Evolutionary conservation across 37 sponge, comb jelly and placozoan genomes (phyloP), one percentile per base, ranked within the genome.

Genomic region (Halichondria panicea): DNA sequence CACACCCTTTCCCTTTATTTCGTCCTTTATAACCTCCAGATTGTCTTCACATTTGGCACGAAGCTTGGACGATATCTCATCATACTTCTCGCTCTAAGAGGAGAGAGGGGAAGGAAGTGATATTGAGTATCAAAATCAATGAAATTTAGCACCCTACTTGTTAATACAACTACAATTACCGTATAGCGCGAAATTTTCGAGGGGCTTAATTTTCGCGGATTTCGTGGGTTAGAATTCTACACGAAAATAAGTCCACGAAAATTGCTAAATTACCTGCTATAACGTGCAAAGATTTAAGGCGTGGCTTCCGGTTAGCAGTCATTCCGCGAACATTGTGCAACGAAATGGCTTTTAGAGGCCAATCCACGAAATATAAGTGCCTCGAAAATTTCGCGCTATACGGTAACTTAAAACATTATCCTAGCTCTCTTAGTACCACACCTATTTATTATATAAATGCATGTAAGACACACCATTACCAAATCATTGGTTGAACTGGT

Each of bases 1-100:
- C 36, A 97, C 90, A 12, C 93, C 99, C 7, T 91, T 66, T 0
- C 99, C 99, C 66, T 97, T 97, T 1, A 80, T 93, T 31, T 84
- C 85, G 42, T 81, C 71, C 25, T 84, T 77, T 31, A 84, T 73
- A 2, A 81, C 85, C 76, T 80, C 70, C 66, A 89, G 35, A 0
- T 85, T 85, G 30, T 72, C 74, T 48, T 84, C 85, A 11, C 78
- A 65, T 53, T 83, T 70, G 1, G 32, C 27, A 11, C 56, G 48
- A 1, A 88, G 67, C 43, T 81, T 78, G 2, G 59, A 18, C 25
- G 45, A 60, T 31, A 76, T 72, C 3, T 45, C 22, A 19, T 76
- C 76, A 35, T 55, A 44, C 24, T 45, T 62, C 52, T 88, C 80
- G 6, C 19, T 42, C 78, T 77, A 58, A n/a, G n/a, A n/a, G n/a